Evolutionary conservation across 92 coral and sea anemone genomes (phyloP), one percentile per base, ranked within the genome.

Genomic region (Epizoanthus ramosus): DNA sequence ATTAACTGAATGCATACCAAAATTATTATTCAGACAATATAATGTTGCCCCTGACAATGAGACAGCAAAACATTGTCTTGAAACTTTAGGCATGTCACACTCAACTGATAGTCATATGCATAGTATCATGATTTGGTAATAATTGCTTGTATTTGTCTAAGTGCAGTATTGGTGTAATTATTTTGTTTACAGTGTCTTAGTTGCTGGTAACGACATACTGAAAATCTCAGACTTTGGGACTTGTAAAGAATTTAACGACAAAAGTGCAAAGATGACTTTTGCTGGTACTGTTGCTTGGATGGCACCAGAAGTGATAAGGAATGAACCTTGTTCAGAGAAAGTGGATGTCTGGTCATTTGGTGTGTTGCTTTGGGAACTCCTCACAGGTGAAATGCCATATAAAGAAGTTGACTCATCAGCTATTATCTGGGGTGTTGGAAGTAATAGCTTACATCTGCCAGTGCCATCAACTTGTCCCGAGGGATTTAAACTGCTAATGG

Each of bases 271-370:
- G 84, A 93, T 93, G 98, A 93, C 94, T 0, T 93, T 93, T 91
- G 98, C 98, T 80, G 98, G 98, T 5, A 93, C 98, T 56, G 98
- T 93, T 15, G 98, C 98, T 1, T 93, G 98, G 98, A 93, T 93
- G 98, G 98, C 98, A 0, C 98, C 98, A n/a, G 98, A 93, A 61
- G 98, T 93, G 79, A 93, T 93, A 41, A 84, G 98, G 54, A 93
- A 93, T 79, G 98, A 93, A 63, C 98, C 98, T 3, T 93, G 98
- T 67, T 93, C 98, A 3, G 98, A 93, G 80, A 93, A 93, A 64
- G 98, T 93, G 33, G 98, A 93, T 83, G 90, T 93, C 57, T 93
- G 98, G 98, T 93, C 98, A 1, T 93, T 93, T 81, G 98, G 98
- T 33, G 98, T 93, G 64, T 92, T 93, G 63, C 68, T 93, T 58